Conservation (phyloP, 2,888 invertebrate genomes). For the Phaedon cochleariae region DNA sequence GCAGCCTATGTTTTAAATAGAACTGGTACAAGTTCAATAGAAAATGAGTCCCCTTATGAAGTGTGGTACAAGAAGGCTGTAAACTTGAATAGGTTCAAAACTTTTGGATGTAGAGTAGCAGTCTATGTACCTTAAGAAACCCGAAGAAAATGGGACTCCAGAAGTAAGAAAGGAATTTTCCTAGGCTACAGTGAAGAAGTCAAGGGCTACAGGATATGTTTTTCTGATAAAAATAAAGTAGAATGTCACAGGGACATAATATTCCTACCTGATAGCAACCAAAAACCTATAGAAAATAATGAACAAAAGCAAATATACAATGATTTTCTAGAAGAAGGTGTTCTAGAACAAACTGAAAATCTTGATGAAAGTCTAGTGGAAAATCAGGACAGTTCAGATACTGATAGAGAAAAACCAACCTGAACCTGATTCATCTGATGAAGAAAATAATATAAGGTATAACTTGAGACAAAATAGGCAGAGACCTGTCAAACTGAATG, state of each 20-base stretch:
- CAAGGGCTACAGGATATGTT: constrained; percentile 38
- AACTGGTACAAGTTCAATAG: constrained; percentile 31
- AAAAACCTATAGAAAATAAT: constrained; percentile 11
- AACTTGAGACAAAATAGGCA: constrained; percentile 9
- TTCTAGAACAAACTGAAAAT: constrained; percentile 1
- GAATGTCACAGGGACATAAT: constrained; percentile 36
- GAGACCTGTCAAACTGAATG: neutral
- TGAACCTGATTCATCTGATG: constrained; percentile 4
- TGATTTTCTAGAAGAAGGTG: constrained; percentile 11
- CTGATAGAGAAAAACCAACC: neutral
- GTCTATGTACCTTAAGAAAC: constrained; percentile 54
- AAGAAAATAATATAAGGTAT: constrained; percentile 6
- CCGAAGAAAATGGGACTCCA: constrained; percentile 51
- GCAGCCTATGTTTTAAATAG: constrained; percentile 39
- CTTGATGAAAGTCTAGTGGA: neutral
- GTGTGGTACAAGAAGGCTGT: constrained; percentile 52
- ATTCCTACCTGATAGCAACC: constrained; percentile 14
- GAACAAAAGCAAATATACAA: neutral
- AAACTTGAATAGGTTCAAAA: constrained; percentile 48
- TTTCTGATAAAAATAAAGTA: constrained; percentile 33
- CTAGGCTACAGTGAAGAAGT: constrained; percentile 53
- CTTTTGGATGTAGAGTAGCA: constrained; percentile 55
- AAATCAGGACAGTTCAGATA: neutral
- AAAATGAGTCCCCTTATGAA: constrained; percentile 51
- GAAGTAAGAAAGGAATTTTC: constrained; percentile 50